Evolutionary conservation across 2,888 invertebrate species (phyloP).

Genomic region (Heliconius erato): DNA sequence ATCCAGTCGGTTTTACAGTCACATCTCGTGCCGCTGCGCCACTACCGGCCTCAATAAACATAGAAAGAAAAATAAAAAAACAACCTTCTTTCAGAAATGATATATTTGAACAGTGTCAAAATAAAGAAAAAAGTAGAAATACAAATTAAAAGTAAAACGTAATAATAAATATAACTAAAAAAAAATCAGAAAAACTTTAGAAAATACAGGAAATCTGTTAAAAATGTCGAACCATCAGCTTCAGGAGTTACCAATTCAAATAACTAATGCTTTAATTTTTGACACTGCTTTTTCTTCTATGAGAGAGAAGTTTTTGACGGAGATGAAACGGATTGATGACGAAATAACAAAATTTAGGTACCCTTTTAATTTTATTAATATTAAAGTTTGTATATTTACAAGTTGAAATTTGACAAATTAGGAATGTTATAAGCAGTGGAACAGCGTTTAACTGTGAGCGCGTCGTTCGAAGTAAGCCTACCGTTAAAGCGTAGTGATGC

Average conservation of each 20-base stretch:
- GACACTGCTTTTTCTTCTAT: constrained; percentile 61
- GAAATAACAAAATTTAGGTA: constrained; percentile 69
- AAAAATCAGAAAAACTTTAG: constrained; percentile 9
- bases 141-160: not conserved
- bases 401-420: not conserved
- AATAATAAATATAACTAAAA: constrained; percentile 22
- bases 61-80: not conserved
- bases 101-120: not conserved
- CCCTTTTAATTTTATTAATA: constrained; percentile 14
- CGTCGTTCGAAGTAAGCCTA: too few relatives aligned
- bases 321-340: constrained; percentile 67
- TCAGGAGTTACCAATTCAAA: constrained; percentile 59
- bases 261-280: constrained; percentile 60
- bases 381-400: not conserved
- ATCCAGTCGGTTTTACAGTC: too few relatives aligned
- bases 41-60: too few relatives aligned
- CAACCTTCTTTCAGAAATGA: constrained; percentile 2
- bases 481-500: too few relatives aligned
- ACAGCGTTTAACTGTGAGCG: too few relatives aligned
- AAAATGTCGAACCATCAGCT: constrained; percentile 50
- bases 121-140: not conserved
- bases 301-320: constrained; percentile 63
- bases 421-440: not conserved
- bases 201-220: constrained; percentile 21
- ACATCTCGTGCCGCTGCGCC: too few relatives aligned